Base-by-base conservation (phyloP, 2,113 vertebrate species). In the Geococcyx californianus region DNA sequence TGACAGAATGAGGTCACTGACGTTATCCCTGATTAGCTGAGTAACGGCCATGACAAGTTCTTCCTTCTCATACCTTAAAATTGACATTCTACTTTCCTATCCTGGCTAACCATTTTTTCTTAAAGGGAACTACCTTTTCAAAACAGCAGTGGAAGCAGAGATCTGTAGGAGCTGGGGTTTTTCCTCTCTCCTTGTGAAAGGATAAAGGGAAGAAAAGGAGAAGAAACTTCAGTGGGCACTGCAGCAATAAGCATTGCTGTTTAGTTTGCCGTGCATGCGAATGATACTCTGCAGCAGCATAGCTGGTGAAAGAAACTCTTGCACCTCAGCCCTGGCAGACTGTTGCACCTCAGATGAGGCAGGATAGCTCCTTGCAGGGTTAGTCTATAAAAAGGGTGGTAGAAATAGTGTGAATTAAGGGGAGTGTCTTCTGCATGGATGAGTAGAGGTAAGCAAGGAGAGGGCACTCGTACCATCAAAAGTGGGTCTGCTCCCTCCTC, bases 1-100 rank as follows among this genome's bases (percentile, higher is more conserved):
- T 97, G 97, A 95, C 96, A 97, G 95, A 98, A 97, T 97, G 94
- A 93, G 95, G 94, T 96, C 68, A 0, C 40, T 94, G 89, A 58
- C 18, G 62, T 93, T 97, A 93, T 88, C 82, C 75, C 75, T 95
- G 94, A 97, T 97, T 96, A 97, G 86, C 28, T 97, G 92, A 96
- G 93, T 96, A 97, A 97, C 94, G 87, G 67, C 45, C 15, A 2
- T 94, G 96, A 85, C 96, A 93, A 94, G 80, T 93, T 92, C 91
- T 94, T 72, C 77, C 19, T 34, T 85, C 60, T 75, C 64, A 87
- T 87, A 93, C 82, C 60, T 87, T 87, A 95, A 73, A 80, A 88
- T 63, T 82, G 81, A 79, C 90, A 95, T 81, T 34, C 55, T 89
- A 24, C 54, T 84, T 95, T 97, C 74, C 72, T 75, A 20, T 70